Percentiles rank a stretch among this genome's conserved stretches.
Conservation (phyloP, 2,113 vertebrate genomes). For the Tichodroma muraria region DNA sequence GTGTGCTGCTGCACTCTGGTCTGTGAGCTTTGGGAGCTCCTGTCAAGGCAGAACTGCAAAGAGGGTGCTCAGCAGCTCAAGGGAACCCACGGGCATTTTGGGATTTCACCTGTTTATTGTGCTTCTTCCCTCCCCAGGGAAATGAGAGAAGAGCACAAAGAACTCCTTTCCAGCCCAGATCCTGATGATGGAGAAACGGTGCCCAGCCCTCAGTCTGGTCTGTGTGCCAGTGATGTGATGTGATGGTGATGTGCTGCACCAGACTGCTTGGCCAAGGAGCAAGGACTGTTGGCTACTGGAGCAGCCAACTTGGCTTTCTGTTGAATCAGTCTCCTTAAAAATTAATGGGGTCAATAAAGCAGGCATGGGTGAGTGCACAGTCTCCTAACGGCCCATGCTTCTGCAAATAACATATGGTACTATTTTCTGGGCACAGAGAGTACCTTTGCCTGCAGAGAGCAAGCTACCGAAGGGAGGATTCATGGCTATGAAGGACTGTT, state of each 20-base stretch:
- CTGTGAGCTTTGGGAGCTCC: background rate
- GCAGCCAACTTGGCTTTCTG: background rate
- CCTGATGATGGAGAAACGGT: background rate
- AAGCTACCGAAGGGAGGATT: background rate
- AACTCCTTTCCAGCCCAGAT: background rate
- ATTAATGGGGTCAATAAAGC: background rate
- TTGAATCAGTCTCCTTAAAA: background rate
- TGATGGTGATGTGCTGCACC: background rate
- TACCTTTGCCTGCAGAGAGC: background rate
- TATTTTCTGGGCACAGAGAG: background rate
- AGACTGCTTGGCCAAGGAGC: background rate
- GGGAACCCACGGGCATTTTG: background rate
- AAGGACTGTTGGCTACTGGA: no score
- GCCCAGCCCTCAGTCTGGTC: background rate
- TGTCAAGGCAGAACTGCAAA: background rate
- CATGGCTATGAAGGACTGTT: background rate
- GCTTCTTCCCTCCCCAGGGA: background rate
- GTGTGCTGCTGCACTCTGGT: background rate
- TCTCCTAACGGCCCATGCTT: background rate
- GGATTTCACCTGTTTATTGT: rapidly evolving
- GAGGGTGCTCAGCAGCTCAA: background rate
- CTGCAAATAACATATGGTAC: background rate
- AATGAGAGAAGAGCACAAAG: background rate
- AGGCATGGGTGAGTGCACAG: background rate
- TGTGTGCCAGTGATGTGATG: background rate